These are phyloP conservation scores for Panurus biarmicus DNA, from an alignment of 2,113 vertebrate genomes.

Conservation along the genomic window DNA sequence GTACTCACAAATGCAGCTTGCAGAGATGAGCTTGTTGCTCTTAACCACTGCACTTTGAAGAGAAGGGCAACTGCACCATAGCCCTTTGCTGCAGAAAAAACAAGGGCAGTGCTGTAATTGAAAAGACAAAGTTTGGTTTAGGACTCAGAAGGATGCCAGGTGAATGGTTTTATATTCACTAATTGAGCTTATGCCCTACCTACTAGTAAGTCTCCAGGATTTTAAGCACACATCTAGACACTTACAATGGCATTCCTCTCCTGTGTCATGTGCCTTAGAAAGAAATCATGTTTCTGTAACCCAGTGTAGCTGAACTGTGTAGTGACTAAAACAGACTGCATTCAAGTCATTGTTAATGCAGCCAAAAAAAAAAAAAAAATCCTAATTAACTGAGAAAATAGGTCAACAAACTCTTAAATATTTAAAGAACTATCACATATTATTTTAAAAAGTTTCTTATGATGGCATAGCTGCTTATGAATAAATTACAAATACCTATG, in stretches of 20 bases:
- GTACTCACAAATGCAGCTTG: neutral
- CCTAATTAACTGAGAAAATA: slow-evolving; percentile 69
- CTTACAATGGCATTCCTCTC: neutral
- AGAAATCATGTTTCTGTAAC: neutral
- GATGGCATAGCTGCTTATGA: slow-evolving; percentile 50
- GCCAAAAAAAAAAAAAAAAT: slow-evolving; percentile 32
- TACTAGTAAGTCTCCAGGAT: neutral
- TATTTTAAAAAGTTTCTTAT: slow-evolving; percentile 57
- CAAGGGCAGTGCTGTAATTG: neutral
- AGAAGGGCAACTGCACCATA: neutral
- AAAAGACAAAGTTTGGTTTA: neutral
- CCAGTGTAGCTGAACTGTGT: neutral
- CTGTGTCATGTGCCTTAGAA: neutral
- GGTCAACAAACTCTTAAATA: slow-evolving; percentile 68
- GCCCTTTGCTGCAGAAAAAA: neutral
- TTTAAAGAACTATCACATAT: slow-evolving; percentile 65
- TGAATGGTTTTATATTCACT: neutral
- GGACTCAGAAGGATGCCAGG: neutral
- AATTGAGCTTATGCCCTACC: neutral
- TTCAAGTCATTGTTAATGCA: slow-evolving; percentile 54
- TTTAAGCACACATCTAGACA: neutral
- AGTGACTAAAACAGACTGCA: slow-evolving; percentile 14
- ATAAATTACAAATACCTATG: slow-evolving; percentile 52
- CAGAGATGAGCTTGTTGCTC: neutral
- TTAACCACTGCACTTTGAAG: neutral